Evolutionary conservation across 92 coral and sea anemone species (phyloP).

Genomic region (Actinernus sp.): DNA sequence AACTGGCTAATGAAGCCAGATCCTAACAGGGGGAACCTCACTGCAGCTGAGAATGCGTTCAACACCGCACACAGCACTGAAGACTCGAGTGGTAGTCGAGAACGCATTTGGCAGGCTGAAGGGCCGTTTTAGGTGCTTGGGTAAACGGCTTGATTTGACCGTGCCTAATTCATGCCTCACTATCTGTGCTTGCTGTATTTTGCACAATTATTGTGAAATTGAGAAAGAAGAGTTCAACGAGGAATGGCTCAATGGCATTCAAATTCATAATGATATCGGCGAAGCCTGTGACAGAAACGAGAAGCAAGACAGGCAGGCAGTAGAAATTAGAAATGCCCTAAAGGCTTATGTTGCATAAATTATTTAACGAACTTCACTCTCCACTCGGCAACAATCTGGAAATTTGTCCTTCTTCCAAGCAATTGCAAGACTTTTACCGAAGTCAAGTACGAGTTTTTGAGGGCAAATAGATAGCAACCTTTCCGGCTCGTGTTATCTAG

Average conservation of each 20-base stretch:
- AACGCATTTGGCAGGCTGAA: constrained; percentile 74
- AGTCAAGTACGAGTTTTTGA: too few species aligned
- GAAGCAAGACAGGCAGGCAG: constrained; percentile 64
- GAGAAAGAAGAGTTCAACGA: too few species aligned
- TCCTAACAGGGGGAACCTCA: constrained; percentile 28
- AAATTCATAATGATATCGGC: constrained; percentile 15
- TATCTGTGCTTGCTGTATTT: too few species aligned
- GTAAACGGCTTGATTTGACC: too few species aligned
- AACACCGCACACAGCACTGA: constrained; percentile 50
- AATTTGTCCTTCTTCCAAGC: constrained; percentile 17
- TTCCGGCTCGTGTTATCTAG: too few species aligned
- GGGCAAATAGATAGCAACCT: too few species aligned
- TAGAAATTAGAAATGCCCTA: constrained; percentile 41
- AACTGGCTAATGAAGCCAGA: constrained; percentile 63
- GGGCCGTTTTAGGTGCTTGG: constrained; percentile 65
- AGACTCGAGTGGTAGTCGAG: constrained; percentile 65
- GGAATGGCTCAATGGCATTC: constrained; percentile 40
- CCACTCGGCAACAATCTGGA: background rate
- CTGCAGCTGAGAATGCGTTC: constrained; percentile 56
- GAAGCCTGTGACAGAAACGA: constrained; percentile 60
- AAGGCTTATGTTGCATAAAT: constrained; percentile 67
- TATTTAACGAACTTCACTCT: constrained; percentile 35
- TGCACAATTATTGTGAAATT: too few species aligned
- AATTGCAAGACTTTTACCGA: constrained; percentile 14
- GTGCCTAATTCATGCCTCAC: too few species aligned